Conservation (phyloP, 2,888 invertebrate species). For the Saturnia japonica region DNA sequence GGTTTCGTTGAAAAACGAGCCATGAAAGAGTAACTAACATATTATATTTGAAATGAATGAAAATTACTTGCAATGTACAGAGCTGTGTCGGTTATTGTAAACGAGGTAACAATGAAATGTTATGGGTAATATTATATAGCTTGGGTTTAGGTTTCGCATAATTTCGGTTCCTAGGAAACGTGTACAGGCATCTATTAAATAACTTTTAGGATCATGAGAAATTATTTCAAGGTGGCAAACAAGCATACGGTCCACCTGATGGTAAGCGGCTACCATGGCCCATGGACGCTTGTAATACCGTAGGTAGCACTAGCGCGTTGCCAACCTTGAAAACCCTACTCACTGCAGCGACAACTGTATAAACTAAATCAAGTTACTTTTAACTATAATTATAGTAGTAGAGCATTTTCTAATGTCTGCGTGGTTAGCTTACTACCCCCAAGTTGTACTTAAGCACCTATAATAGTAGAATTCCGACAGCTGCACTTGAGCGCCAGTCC, state of each 20-base stretch:
- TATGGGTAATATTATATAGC: conserved; percentile 16
- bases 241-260: too few species aligned
- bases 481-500: too few species aligned
- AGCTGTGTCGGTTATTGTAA: neutral
- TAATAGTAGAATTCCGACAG: too few species aligned
- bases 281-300: too few species aligned
- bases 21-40: neutral
- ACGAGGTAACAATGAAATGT: conserved; percentile 23
- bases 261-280: too few species aligned
- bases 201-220: neutral
- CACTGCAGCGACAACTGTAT: neutral
- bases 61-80: neutral
- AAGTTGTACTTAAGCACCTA: too few species aligned
- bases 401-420: too few species aligned
- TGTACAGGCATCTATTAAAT: neutral
- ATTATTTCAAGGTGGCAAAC: neutral
- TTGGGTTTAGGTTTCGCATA: conserved; percentile 41
- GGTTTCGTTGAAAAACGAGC: neutral
- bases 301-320: too few species aligned
- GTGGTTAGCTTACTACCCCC: too few species aligned
- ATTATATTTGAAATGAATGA: neutral
- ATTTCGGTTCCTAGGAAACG: conserved; percentile 33
- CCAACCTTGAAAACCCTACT: too few species aligned
- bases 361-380: too few species aligned
- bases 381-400: too few species aligned